phyloP scores from a whole-genome alignment of 2,888 invertebrate species.

The Nomada ruficornis region DNA sequence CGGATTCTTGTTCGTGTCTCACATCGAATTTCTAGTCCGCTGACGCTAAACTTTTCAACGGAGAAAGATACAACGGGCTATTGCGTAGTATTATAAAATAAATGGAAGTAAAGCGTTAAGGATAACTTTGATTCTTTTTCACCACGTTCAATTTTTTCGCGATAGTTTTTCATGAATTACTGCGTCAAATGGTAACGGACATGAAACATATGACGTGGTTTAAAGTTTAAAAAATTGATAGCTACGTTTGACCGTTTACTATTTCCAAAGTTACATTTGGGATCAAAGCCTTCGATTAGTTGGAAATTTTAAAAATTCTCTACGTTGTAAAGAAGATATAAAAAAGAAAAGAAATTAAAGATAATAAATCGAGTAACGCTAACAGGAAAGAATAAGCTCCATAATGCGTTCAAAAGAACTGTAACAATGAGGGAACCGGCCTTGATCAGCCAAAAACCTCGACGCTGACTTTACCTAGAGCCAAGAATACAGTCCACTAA shows the following conservation, averaged over 20 bases:
- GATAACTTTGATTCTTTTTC: neutral
- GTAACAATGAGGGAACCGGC: neutral
- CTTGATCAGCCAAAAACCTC: neutral
- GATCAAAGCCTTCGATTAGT: neutral
- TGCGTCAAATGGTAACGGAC: too few species aligned
- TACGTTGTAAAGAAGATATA: neutral
- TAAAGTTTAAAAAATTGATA: too few species aligned
- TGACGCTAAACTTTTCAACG: constrained; percentile 19
- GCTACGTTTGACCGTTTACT: neutral
- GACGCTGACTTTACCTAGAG: neutral
- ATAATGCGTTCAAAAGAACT: neutral
- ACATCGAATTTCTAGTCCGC: constrained; percentile 49
- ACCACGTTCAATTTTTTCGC: neutral
- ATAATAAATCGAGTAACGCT: neutral
- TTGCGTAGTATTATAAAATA: neutral
- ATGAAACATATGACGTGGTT: too few species aligned
- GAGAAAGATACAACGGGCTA: constrained; percentile 4
- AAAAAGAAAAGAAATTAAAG: neutral
- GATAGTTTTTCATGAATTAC: too few species aligned
- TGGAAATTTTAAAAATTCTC: too few species aligned
- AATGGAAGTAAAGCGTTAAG: neutral
- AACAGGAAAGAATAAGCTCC: neutral
- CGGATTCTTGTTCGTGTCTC: constrained; percentile 36
- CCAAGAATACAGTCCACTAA: neutral
- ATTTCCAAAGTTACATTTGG: neutral